Percentiles rank a stretch among this genome's conserved stretches.
Conservation (phyloP, 1,140 invertebrate species). For the Ceratitis capitata region DNA sequence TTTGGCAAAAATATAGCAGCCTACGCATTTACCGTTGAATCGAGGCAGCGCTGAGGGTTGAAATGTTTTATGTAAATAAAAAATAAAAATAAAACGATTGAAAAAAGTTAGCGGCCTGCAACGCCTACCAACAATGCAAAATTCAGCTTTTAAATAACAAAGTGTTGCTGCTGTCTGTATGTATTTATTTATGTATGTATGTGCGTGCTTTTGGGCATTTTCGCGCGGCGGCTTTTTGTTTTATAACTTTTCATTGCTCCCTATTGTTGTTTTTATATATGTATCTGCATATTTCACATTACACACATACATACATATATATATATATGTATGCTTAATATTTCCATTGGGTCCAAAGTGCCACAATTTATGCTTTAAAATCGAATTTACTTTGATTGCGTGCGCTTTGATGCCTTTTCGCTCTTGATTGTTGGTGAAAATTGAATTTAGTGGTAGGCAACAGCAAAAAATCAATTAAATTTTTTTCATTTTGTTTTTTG, state of each 20-base stretch:
- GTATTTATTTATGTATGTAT: not conserved
- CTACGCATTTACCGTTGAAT: not conserved
- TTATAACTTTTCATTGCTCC: not conserved
- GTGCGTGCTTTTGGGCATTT: no score
- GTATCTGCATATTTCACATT: no score
- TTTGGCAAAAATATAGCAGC: not conserved
- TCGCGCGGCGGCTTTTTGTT: no score
- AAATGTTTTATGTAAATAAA: not conserved
- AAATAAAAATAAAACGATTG: not conserved
- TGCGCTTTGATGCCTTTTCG: constrained; percentile 13
- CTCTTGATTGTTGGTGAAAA: not conserved
- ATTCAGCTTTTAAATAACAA: not conserved
- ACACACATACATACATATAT: no score
- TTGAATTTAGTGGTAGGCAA: constrained; percentile 27
- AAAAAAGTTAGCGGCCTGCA: constrained; percentile 23
- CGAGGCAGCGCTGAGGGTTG: not conserved
- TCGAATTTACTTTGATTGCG: constrained; percentile 32
- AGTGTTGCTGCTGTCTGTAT: not conserved
- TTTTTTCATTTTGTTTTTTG: no score
- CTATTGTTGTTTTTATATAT: not conserved
- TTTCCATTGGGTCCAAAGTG: not conserved
- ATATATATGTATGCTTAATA: no score
- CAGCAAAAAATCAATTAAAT: constrained; percentile 3
- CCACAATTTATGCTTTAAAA: constrained; percentile 30
- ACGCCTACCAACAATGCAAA: not conserved